Percentiles rank a stretch among this genome's conserved stretches.
Conservation (phyloP, 1,140 invertebrate genomes). For the Drosophila asahinai region DNA sequence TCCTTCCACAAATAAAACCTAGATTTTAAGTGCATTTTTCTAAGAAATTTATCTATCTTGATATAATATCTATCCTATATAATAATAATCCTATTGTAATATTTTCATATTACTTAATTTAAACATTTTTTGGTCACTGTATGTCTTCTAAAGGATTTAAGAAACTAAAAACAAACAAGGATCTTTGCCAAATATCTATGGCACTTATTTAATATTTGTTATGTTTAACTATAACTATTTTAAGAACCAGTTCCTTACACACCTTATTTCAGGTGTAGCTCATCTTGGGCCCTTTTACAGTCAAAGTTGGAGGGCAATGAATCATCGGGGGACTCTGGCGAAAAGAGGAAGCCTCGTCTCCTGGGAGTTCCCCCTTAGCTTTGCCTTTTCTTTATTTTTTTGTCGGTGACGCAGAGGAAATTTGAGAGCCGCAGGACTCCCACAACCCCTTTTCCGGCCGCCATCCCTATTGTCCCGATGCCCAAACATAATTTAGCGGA, state of each 20-base stretch:
- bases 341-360: neutral
- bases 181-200: neutral
- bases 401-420: slow-evolving; percentile 4
- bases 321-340: slow-evolving; percentile 12
- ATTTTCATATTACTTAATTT: neutral
- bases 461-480: neutral
- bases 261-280: neutral
- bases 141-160: too few relatives aligned
- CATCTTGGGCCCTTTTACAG: neutral
- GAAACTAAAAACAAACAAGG: neutral
- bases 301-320: slow-evolving; percentile 6
- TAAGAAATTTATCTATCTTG: neutral
- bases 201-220: too few relatives aligned
- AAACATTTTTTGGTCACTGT: neutral
- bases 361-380: slow-evolving; percentile 10
- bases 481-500: slow-evolving; percentile 29
- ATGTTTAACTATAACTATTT: neutral
- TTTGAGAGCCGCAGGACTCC: slow-evolving; percentile 8
- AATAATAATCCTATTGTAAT: too few relatives aligned
- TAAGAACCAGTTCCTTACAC: neutral
- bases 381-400: neutral
- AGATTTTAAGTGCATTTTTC: neutral
- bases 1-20: neutral
- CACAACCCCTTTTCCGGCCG: neutral
- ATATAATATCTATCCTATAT: too few relatives aligned